Conservation (phyloP, 23 tunicate genomes). For the Botrylloides violaceus region DNA sequence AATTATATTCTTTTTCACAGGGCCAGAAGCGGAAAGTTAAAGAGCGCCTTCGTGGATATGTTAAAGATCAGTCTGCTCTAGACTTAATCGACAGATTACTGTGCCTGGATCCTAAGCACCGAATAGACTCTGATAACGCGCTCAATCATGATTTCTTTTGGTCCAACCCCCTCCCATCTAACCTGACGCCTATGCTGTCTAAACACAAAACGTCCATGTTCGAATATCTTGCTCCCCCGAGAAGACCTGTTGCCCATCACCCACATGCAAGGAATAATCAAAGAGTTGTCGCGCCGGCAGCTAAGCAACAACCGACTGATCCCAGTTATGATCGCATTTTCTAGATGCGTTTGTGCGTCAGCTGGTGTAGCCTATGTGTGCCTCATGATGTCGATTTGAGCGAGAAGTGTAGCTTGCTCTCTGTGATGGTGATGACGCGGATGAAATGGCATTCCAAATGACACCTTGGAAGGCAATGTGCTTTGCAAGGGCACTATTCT, state of each 20-base stretch:
- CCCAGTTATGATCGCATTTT: conserved; percentile 87
- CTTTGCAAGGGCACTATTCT: no score
- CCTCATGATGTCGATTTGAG: no score
- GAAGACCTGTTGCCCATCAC: conserved; percentile 35
- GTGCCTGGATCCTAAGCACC: conserved; percentile 80
- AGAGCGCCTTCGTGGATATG: conserved; percentile 76
- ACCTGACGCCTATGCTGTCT: conserved; percentile 59
- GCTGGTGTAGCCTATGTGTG: no score
- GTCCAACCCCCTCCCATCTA: conserved; percentile 95
- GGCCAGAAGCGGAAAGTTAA: conserved; percentile 79
- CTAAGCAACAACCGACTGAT: conserved; percentile 76
- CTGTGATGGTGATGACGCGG: no score
- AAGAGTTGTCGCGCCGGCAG: conserved; percentile 23
- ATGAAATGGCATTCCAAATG: no score
- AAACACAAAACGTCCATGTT: conserved; percentile 91
- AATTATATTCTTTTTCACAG: not conserved
- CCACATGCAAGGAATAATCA: conserved; percentile 26
- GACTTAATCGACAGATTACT: conserved; percentile 85
- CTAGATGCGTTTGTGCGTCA: no score
- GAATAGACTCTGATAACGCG: conserved; percentile 94
- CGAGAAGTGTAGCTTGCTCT: no score
- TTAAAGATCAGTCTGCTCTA: conserved; percentile 84
- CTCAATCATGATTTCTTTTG: conserved; percentile 98
- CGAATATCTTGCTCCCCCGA: conserved; percentile 91
- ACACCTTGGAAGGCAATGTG: no score